Evolutionary conservation across 1,140 invertebrate genomes (phyloP), one percentile per base, ranked within the genome.

Genomic region (Holotrichia oblita): DNA sequence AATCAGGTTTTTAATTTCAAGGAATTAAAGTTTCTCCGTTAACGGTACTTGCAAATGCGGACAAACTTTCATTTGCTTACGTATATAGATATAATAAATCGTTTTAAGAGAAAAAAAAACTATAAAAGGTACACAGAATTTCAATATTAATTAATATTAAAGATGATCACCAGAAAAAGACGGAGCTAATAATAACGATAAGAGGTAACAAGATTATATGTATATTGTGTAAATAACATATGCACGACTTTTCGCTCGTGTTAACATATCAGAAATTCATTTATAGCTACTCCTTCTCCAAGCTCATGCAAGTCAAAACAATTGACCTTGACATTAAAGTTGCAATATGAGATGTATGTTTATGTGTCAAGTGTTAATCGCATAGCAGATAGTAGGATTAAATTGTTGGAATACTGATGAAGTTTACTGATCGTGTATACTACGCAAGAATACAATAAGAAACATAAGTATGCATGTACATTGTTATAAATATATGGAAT

Each of bases 271-370:
- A 34, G 61, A 69, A 69, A 69, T 22, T 12, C 0, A 69, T 69
- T 34, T 34, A 20, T 55, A 34, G 27, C 44, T 48, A 12, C 8
- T 69, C 61, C 61, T 69, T 27, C 61, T 69, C 61, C 27, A 7
- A 22, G 27, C 22, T 69, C 61, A 27, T 69, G 61, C 22, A 69
- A 27, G 61, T 69, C 61, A 34, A 27, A 69, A 20, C 61, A 10
- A 69, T 69, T 69, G 22, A 69, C 61, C 61, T 69, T 69, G 61
- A 69, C 61, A 69, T 69, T 69, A 69, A 69, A 69, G 27, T 69
- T 69, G 61, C 61, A 69, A 14, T 24, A 69, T 27, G 14, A 27
- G 22, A 69, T 69, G 61, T 27, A 20, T 69, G 61, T 69, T 69
- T 69, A 24, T 69, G 61, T 69, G 27, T 14, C 61, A 20, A 69